Evolutionary conservation across 1,140 invertebrate genomes (phyloP).

Genomic region (Radopholus similis): DNA sequence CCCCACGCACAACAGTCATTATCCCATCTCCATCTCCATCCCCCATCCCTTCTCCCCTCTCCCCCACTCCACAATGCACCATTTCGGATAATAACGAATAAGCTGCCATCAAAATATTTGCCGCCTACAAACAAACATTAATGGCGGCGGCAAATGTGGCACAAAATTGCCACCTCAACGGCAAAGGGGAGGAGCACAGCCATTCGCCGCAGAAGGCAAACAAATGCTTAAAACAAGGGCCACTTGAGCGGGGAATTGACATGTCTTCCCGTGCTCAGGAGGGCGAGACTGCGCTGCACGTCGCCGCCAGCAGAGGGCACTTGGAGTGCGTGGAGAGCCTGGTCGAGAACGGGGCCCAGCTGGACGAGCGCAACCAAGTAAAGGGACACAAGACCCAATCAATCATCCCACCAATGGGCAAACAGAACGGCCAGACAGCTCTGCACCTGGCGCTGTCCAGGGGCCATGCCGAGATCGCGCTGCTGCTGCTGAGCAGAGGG

Average conservation of each 20-base stretch:
- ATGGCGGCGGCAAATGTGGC: not conserved
- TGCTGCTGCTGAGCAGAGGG: slow-evolving; percentile 86
- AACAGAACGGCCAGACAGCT: slow-evolving; percentile 65
- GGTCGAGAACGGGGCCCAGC: slow-evolving; percentile 84
- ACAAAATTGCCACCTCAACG: not conserved
- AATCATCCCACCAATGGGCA: not conserved
- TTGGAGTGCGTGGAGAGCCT: slow-evolving; percentile 76
- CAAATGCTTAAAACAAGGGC: not conserved
- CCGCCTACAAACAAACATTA: not conserved
- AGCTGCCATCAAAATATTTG: not conserved
- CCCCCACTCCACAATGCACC: not conserved
- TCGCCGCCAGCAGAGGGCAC: slow-evolving; percentile 66
- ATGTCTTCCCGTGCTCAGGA: slow-evolving; percentile 64
- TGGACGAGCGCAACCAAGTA: slow-evolving; percentile 69
- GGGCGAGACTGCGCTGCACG: slow-evolving; percentile 67
- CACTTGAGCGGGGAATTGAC: no score
- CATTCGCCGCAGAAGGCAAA: not conserved
- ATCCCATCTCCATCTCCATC: not conserved
- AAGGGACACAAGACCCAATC: no score
- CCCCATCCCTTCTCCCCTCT: not conserved
- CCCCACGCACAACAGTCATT: not conserved
- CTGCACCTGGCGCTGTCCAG: slow-evolving; percentile 68
- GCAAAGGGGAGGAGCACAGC: not conserved
- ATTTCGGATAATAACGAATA: not conserved
- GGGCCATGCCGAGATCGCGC: slow-evolving; percentile 72